These are phyloP conservation scores for Pithys albifrons DNA, from an alignment of 2,113 vertebrate genomes.

Conservation along the genomic window DNA sequence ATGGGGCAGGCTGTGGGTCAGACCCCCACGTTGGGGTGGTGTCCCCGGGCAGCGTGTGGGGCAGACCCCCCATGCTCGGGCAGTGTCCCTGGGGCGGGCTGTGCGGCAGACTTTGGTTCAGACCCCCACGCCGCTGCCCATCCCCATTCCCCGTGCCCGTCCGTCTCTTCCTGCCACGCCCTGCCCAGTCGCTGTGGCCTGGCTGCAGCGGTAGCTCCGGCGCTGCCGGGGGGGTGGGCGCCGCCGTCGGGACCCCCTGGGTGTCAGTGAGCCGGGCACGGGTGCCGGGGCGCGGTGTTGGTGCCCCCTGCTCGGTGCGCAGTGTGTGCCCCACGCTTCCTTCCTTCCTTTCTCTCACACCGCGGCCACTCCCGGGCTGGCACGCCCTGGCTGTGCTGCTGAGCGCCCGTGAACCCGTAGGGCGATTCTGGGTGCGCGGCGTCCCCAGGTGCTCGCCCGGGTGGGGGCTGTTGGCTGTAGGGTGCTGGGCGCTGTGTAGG, in stretches of 20 bases:
- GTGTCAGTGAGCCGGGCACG: accelerated
- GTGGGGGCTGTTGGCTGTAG: background rate
- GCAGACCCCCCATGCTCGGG: background rate
- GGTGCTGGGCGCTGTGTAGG: background rate
- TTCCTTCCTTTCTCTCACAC: background rate
- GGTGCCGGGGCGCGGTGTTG: background rate
- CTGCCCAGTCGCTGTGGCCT: background rate
- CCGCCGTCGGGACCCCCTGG: background rate
- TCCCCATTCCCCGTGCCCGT: background rate
- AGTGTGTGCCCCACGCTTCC: background rate
- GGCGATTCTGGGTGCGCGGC: background rate
- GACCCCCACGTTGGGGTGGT: accelerated
- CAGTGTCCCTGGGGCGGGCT: background rate
- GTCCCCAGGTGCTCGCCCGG: background rate
- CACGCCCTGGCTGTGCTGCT: background rate
- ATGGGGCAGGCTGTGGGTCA: background rate
- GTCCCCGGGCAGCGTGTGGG: background rate
- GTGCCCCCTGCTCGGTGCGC: background rate
- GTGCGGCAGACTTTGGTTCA: background rate
- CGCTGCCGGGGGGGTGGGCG: background rate
- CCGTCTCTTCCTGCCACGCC: background rate
- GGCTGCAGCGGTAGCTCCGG: background rate
- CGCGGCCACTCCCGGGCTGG: background rate
- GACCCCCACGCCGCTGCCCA: background rate
- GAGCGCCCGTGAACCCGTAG: background rate